Conservation (phyloP, 2,113 vertebrate genomes). For the Eubucco bourcierii region DNA sequence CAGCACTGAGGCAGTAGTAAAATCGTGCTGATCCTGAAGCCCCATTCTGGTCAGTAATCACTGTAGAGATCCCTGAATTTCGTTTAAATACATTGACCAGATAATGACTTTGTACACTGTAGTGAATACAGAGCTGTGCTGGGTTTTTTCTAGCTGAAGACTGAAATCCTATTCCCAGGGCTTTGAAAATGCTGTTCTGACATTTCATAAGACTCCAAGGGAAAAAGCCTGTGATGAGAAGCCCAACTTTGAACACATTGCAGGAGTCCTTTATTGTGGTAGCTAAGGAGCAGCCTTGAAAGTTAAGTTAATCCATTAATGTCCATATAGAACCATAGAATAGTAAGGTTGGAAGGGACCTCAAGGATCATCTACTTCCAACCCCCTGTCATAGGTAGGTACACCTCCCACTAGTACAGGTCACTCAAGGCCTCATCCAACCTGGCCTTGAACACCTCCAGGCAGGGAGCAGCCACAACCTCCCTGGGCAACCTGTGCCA, state of each 20-base stretch:
- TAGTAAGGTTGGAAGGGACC: too few relatives aligned
- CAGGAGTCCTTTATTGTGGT: neutral
- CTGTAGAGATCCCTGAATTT: neutral
- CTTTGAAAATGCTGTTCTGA: neutral
- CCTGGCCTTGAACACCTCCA: too few relatives aligned
- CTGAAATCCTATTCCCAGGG: neutral
- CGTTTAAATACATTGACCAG: neutral
- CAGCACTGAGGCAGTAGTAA: neutral
- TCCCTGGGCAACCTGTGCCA: too few relatives aligned
- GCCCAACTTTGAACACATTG: neutral
- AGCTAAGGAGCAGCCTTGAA: slow-evolving; percentile 21
- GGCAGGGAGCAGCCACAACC: too few relatives aligned
- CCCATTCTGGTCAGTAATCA: neutral
- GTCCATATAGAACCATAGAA: neutral
- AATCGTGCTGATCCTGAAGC: neutral
- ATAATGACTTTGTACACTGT: neutral
- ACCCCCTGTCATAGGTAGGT: too few relatives aligned
- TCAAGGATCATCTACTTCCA: too few relatives aligned
- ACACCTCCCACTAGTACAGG: too few relatives aligned
- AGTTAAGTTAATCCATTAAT: neutral
- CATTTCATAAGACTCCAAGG: neutral
- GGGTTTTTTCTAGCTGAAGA: neutral
- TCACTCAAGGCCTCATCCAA: too few relatives aligned
- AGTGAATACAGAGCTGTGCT: neutral
- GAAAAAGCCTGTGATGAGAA: neutral